phyloP scores from a whole-genome alignment of 2,888 invertebrate species.

The Ophraella communa region DNA sequence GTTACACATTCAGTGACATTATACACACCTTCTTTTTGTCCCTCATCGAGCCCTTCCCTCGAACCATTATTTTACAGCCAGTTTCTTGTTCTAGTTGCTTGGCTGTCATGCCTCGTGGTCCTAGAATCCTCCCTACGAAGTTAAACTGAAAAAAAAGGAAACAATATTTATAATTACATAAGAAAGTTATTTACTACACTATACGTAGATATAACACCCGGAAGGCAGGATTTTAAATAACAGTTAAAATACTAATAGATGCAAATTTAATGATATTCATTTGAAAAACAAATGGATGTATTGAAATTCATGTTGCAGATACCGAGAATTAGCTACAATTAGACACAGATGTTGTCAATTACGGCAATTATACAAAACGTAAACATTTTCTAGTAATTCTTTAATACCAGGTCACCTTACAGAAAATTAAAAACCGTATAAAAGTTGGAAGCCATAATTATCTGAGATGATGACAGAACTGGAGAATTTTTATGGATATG shows the following conservation, averaged over 20 bases:
- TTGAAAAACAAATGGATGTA: neutral
- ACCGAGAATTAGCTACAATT: slow-evolving; percentile 7
- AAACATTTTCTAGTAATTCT: neutral
- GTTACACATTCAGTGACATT: neutral
- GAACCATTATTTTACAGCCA: slow-evolving; percentile 99
- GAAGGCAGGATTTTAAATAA: neutral
- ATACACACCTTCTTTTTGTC: slow-evolving; percentile 96
- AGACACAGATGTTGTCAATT: slow-evolving; percentile 17
- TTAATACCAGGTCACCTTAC: neutral
- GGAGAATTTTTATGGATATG: neutral
- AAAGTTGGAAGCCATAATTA: neutral
- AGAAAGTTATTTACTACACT: neutral
- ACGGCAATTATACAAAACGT: neutral
- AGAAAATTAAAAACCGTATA: neutral
- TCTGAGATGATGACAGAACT: neutral
- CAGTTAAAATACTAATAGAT: neutral
- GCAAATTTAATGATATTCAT: neutral
- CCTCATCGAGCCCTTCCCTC: slow-evolving; percentile 99
- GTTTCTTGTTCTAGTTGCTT: slow-evolving; percentile 99
- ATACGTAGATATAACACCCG: neutral
- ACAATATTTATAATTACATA: neutral
- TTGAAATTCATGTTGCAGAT: neutral
- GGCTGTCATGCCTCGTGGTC: slow-evolving; percentile 99
- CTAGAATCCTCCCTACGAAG: slow-evolving; percentile 99
- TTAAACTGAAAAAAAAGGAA: slow-evolving; percentile 87